phyloP scores from a whole-genome alignment of 2,797 vertebrate species.

The Arctocebus calabarensis region DNA sequence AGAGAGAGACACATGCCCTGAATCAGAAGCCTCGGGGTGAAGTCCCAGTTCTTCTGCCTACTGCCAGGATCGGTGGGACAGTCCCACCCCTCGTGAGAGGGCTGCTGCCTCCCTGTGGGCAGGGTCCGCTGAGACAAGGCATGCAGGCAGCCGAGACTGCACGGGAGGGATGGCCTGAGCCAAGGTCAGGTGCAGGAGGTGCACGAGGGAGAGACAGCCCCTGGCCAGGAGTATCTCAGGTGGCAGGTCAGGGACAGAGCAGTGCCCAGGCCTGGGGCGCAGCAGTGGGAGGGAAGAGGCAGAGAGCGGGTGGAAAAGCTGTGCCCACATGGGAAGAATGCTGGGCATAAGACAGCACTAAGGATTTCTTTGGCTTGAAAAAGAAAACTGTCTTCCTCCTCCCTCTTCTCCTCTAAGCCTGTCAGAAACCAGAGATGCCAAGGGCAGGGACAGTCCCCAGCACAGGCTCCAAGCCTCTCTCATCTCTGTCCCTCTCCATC shows the following conservation, averaged over 20 bases:
- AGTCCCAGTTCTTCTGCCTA: background rate
- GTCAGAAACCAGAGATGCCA: background rate
- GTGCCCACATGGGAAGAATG: fast-evolving
- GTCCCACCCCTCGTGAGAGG: no score
- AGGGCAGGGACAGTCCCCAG: background rate
- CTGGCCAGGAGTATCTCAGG: background rate
- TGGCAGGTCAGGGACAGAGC: no score
- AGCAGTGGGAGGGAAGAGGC: no score
- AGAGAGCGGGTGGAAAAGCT: background rate
- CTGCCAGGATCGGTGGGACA: background rate
- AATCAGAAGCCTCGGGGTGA: background rate
- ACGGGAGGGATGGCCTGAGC: fast-evolving
- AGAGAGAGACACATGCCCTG: fast-evolving
- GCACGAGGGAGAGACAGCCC: fast-evolving
- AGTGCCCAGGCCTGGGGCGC: background rate
- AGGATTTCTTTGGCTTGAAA: fast-evolving
- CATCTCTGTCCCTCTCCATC: background rate
- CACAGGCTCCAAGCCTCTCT: background rate
- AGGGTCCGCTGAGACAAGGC: background rate
- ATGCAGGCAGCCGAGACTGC: fast-evolving
- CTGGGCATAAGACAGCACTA: background rate
- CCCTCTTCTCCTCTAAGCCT: background rate
- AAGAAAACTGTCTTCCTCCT: background rate
- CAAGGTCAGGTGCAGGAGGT: no score
- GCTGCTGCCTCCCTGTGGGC: background rate